Percentiles rank a stretch among this genome's conserved stretches.
Evolutionary conservation across 2,888 invertebrate species (phyloP).

Genomic region (Polydrusus tereticollis): DNA sequence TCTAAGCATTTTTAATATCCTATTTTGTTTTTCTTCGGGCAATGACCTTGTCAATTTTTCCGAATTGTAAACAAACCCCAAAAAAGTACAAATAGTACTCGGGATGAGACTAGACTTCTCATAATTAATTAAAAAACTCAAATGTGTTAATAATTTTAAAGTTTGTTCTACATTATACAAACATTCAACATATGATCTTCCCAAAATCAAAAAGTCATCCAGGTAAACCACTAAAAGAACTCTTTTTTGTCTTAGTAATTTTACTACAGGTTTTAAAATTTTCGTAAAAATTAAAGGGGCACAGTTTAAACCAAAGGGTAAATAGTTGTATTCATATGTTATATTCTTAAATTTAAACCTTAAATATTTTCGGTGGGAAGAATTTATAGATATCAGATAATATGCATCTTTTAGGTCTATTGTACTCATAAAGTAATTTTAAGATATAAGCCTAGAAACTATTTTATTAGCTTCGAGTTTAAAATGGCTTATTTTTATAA

Average conservation of each 20-base stretch:
- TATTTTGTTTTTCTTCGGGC: conserved; percentile 8
- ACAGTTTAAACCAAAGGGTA: conserved; percentile 20
- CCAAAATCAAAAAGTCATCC: conserved; percentile 20
- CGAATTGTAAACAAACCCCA: conserved; percentile 14
- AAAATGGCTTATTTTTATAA: no score
- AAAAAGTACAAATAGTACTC: not conserved
- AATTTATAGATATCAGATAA: no score
- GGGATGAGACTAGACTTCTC: not conserved
- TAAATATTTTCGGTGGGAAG: conserved; percentile 27
- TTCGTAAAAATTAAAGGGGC: conserved; percentile 28
- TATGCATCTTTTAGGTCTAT: no score
- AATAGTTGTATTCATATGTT: conserved; percentile 10
- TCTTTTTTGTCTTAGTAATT: not conserved
- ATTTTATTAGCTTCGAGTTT: no score
- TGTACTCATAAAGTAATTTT: no score
- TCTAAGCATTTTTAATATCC: not conserved
- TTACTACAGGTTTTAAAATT: conserved; percentile 22
- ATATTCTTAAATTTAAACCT: not conserved
- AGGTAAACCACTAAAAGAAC: conserved; percentile 9
- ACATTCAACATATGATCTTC: not conserved
- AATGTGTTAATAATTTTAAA: not conserved
- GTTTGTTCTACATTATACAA: not conserved
- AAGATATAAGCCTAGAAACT: no score
- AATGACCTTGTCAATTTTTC: not conserved
- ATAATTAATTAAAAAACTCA: conserved; percentile 20